phyloP scores from a whole-genome alignment of 2,113 vertebrate genomes.

The Nothobranchius kuhntae region DNA sequence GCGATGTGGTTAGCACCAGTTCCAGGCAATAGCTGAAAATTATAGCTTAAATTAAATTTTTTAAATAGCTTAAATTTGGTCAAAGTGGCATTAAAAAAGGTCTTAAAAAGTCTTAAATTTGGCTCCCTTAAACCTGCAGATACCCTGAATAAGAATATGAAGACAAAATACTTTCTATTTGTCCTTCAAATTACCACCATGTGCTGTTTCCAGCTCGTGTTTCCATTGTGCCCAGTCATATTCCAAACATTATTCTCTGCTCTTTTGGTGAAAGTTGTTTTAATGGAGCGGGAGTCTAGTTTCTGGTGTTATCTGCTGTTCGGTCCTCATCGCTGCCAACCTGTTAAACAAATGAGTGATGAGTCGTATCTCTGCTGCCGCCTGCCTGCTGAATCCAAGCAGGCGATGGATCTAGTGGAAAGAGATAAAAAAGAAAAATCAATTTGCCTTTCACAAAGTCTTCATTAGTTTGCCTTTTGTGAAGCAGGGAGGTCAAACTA shows the following conservation, averaged over 20 bases:
- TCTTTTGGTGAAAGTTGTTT: constrained; percentile 14
- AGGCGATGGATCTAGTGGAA: constrained; percentile 23
- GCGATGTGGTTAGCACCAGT: no score
- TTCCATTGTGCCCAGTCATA: constrained; percentile 12
- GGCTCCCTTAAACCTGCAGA: no score
- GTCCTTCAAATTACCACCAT: neutral
- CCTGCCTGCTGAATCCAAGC: constrained; percentile 23
- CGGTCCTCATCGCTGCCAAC: constrained; percentile 39
- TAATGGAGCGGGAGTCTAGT: constrained; percentile 22
- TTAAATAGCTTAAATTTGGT: no score
- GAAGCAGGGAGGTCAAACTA: constrained; percentile 60
- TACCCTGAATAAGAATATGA: neutral
- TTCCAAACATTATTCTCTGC: constrained; percentile 19
- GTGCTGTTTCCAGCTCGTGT: constrained; percentile 7
- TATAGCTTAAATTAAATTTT: no score
- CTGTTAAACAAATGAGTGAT: constrained; percentile 63
- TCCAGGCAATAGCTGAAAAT: no score
- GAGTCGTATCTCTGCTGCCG: constrained; percentile 31
- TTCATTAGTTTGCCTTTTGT: constrained; percentile 75
- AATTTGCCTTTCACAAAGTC: constrained; percentile 73
- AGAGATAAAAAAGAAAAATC: constrained; percentile 50
- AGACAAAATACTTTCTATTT: neutral
- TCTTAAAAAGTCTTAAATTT: no score
- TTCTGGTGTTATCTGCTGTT: constrained; percentile 34
- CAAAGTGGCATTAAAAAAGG: no score